Evolutionary conservation across 2,797 vertebrate genomes (phyloP).

Genomic region (Epinephelus coioides): DNA sequence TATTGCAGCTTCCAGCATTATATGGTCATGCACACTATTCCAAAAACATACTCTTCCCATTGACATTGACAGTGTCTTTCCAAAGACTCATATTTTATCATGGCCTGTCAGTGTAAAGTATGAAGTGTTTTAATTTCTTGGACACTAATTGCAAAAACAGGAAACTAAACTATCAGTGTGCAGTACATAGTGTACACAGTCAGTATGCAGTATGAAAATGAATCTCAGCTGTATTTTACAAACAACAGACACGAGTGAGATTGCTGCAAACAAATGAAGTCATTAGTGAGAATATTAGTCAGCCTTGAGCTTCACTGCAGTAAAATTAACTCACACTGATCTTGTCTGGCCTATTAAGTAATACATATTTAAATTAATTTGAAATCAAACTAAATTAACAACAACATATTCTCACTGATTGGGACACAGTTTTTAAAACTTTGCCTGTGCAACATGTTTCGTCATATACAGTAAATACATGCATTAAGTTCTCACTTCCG

Average conservation of each 20-base stretch:
- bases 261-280: slow-evolving; percentile 26
- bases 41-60: no score
- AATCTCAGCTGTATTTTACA: background rate
- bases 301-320: slow-evolving; percentile 5
- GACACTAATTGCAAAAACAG: no score
- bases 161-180: no score
- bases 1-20: no score
- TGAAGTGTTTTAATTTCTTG: no score
- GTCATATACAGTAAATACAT: background rate
- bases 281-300: slow-evolving; percentile 23
- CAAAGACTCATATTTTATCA: no score
- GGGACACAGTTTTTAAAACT: background rate
- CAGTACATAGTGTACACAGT: no score
- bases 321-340: slow-evolving; percentile 13
- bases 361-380: slow-evolving; percentile 9
- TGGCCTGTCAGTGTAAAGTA: no score
- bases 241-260: slow-evolving; percentile 4
- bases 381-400: slow-evolving; percentile 4
- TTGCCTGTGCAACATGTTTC: background rate
- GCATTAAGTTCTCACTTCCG: background rate
- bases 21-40: no score
- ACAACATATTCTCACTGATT: background rate
- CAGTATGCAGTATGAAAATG: no score
- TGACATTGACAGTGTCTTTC: no score
- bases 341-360: slow-evolving; percentile 12